A percentile compares a stretch with the other conserved stretches of the same genome.
These are phyloP conservation scores for Smittia sp. DNA, from an alignment of 2,888 invertebrate genomes.

Conservation along the genomic window DNA sequence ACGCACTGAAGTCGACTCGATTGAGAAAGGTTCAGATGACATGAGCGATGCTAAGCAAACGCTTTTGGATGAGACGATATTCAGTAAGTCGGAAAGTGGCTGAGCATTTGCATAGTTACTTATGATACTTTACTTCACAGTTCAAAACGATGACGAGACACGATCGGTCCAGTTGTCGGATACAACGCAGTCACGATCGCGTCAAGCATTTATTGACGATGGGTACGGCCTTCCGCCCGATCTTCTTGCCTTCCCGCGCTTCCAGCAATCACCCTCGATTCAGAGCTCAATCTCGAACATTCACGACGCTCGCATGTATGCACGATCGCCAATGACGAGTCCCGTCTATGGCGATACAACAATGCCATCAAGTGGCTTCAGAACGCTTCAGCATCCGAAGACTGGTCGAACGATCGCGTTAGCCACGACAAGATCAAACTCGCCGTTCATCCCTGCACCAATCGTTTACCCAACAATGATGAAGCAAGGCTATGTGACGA, in stretches of 20 bases:
- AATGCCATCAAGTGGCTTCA: constrained; percentile 65
- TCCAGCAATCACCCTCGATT: constrained; percentile 71
- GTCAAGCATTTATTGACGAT: constrained; percentile 53
- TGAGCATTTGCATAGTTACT: not conserved
- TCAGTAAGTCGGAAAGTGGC: constrained; percentile 59
- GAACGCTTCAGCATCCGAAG: constrained; percentile 75
- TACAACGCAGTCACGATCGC: constrained; percentile 55
- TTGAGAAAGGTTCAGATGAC: constrained; percentile 72
- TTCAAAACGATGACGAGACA: constrained; percentile 64
- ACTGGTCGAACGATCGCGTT: constrained; percentile 51
- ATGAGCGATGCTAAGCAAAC: constrained; percentile 80
- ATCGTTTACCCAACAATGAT: constrained; percentile 61
- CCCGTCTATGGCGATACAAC: constrained; percentile 58
- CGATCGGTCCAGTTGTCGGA: constrained; percentile 66
- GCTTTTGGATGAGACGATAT: constrained; percentile 75
- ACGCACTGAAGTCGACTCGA: constrained; percentile 69
- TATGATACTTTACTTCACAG: not conserved
- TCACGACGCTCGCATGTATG: constrained; percentile 56
- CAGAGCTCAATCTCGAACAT: constrained; percentile 80
- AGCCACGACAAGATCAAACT: constrained; percentile 60
- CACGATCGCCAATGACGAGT: constrained; percentile 58
- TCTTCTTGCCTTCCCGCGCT: constrained; percentile 72
- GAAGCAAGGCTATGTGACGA: constrained; percentile 81
- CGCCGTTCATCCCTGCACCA: constrained; percentile 71
- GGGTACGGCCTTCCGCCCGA: constrained; percentile 67